These are phyloP conservation scores for Falco naumanni DNA, from an alignment of 2,797 vertebrate genomes.

Conservation along the genomic window DNA sequence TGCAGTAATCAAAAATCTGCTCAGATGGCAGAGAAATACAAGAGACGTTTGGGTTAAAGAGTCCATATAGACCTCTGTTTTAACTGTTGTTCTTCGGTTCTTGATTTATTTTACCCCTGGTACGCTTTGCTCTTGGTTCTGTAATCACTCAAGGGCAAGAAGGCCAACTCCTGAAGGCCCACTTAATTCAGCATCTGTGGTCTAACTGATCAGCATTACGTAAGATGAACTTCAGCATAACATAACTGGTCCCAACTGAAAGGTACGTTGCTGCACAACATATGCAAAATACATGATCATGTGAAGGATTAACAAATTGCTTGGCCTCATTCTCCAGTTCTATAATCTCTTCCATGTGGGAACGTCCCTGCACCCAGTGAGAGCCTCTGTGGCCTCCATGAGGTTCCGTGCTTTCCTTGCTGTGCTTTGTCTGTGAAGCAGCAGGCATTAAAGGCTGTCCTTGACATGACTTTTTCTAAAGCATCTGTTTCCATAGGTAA, in stretches of 20 bases:
- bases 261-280: conserved; percentile 27
- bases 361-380: neutral
- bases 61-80: neutral
- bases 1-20: conserved; percentile 28
- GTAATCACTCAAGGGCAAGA: neutral
- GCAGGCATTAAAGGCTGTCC: neutral
- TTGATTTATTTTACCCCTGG: conserved; percentile 43
- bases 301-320: conserved; percentile 27
- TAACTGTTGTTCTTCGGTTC: neutral
- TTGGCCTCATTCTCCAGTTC: neutral
- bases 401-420: neutral
- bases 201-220: conserved; percentile 3
- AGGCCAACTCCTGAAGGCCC: conserved; percentile 42
- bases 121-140: conserved; percentile 32
- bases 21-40: conserved; percentile 20
- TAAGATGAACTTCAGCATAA: conserved; percentile 24
- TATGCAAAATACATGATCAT: conserved; percentile 23
- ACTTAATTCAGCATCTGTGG: conserved; percentile 50
- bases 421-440: fast-evolving
- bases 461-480: neutral
- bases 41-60: neutral
- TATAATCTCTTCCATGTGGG: conserved; percentile 59
- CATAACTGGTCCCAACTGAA: conserved; percentile 33
- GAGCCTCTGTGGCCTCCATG: neutral
- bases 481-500: neutral